These are phyloP conservation scores for Drosophila melanica DNA, from an alignment of 1,140 invertebrate species.

Conservation along the genomic window DNA sequence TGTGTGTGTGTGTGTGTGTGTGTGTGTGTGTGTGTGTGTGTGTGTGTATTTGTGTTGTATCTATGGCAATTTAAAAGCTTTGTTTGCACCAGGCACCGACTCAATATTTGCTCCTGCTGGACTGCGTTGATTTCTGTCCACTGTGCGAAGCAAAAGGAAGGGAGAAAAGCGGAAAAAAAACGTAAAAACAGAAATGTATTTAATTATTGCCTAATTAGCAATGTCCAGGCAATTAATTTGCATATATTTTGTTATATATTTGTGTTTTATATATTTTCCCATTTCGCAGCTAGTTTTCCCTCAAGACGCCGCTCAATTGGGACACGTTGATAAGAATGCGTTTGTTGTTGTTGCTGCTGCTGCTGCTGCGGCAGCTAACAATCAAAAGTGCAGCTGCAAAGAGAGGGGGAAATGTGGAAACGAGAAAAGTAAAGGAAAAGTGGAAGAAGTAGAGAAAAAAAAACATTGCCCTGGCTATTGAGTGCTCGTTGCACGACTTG, in stretches of 20 bases:
- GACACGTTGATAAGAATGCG: slow-evolving; percentile 33
- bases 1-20: slow-evolving; percentile 38
- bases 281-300: slow-evolving; percentile 20
- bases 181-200: slow-evolving; percentile 21
- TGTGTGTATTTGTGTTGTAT: slow-evolving; percentile 57
- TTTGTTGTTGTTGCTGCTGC: slow-evolving; percentile 2
- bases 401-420: too few relatives aligned
- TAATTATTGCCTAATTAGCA: slow-evolving; percentile 38
- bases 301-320: slow-evolving; percentile 40
- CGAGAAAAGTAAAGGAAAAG: background rate
- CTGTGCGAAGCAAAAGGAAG: slow-evolving; percentile 12
- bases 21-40: slow-evolving; percentile 35
- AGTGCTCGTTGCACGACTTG: slow-evolving; percentile 16
- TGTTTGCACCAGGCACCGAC: slow-evolving; percentile 70
- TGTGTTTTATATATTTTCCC: slow-evolving; percentile 1
- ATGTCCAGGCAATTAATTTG: slow-evolving; percentile 28
- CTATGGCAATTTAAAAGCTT: slow-evolving; percentile 80
- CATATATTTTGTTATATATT: background rate
- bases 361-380: slow-evolving; percentile 30
- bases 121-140: slow-evolving; percentile 40
- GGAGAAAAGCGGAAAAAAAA: background rate
- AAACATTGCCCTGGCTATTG: slow-evolving; percentile 13
- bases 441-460: background rate
- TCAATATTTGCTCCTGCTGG: slow-evolving; percentile 63
- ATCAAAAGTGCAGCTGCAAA: slow-evolving; percentile 42